Base-by-base conservation (phyloP, 2,113 vertebrate species). In the Pelecanus crispus region DNA sequence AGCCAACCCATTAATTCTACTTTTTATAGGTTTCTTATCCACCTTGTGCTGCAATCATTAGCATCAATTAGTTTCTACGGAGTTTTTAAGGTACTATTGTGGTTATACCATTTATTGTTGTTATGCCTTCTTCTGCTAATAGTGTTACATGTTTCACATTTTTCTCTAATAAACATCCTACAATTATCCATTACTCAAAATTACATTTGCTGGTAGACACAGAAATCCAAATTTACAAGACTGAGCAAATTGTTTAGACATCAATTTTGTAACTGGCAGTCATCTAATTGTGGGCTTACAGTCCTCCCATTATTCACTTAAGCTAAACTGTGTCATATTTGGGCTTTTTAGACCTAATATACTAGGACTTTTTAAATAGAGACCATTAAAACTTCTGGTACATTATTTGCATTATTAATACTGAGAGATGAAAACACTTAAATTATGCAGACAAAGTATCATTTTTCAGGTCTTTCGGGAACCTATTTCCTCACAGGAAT, bases 321-420 rank as follows among this genome's bases (percentile, higher is more conserved):
- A 84, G 65, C 20, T 63, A 95, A 81, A 81, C 20, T 14, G 20
- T 75, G 74, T 81, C 65, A 55, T 74, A 86, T 84, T 78, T 66
- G 38, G 38, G 80, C 88, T 86, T 92, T 97, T 96, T 94, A 96
- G 86, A 89, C 28, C 72, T 50, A 71, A 91, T 78, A 94, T n/a
- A 6, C 72, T 71, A 68, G 47, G 59, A 84, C 44, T 86, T 94
- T 94, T 92, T 53, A 88, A 80, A 92, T 58, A 26, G 26, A 84
- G 80, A 58, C 86, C 86, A 92, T 89, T 92, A 92, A 65, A 88
- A 91, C 9, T 72, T 25, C 80, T 78, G 34, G 59, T 67, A 79
- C 61, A 95, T 86, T 87, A 67, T 86, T 40, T 97, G 89, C 93
- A 97, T 96, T 97, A 97, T 97, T 97, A 91, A 96, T 96, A 84